Conservation (phyloP, 2,797 vertebrate genomes). For the Chaunax sp. region DNA sequence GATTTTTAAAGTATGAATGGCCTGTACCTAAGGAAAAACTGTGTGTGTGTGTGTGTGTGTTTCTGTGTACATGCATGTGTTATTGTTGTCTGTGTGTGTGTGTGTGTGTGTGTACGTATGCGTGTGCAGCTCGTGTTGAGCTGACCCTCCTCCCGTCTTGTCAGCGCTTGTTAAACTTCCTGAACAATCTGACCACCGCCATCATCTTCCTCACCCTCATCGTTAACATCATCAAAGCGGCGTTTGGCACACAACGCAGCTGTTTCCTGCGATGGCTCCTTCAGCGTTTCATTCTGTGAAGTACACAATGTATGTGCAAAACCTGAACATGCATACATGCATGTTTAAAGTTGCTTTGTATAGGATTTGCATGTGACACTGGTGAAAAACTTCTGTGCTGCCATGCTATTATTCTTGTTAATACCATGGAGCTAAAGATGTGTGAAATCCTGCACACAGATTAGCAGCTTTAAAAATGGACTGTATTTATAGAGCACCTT, state of each 20-base stretch:
- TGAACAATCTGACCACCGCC: constrained; percentile 76
- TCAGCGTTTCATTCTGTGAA: constrained; percentile 70
- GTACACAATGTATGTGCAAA: constrained; percentile 4
- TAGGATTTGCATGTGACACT: not conserved
- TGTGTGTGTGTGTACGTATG: constrained; percentile 25
- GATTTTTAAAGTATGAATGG: constrained; percentile 48
- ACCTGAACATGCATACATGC: not conserved
- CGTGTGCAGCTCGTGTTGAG: constrained; percentile 68
- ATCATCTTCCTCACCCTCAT: constrained; percentile 75
- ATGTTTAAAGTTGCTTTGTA: not conserved
- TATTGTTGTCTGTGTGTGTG: constrained; percentile 8
- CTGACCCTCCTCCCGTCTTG: constrained; percentile 62
- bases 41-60: constrained; percentile 40
- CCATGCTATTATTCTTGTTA: too few species aligned
- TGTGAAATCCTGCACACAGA: too few species aligned
- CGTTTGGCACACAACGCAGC: constrained; percentile 78
- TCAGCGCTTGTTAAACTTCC: constrained; percentile 72
- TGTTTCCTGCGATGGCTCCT: constrained; percentile 76
- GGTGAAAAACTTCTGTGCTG: not conserved
- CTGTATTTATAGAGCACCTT: too few species aligned
- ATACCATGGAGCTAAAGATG: too few species aligned
- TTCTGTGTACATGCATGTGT: constrained; percentile 32
- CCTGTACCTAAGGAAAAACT: constrained; percentile 49
- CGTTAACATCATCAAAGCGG: constrained; percentile 74
- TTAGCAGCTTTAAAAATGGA: too few species aligned